phyloP scores from a whole-genome alignment of 2,888 invertebrate genomes.

The Perizoma flavofasciatum region DNA sequence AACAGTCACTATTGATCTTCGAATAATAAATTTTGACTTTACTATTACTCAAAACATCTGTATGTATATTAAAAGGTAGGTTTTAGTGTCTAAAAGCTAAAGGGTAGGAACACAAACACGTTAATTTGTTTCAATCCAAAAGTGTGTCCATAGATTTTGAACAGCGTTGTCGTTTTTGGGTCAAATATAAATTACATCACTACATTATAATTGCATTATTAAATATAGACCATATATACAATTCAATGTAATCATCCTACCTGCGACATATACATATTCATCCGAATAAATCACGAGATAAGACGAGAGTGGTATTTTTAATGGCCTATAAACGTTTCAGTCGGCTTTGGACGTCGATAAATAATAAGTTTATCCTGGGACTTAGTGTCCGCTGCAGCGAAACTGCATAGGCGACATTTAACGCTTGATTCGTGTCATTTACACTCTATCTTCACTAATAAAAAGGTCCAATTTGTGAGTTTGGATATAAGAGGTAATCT shows the following conservation, averaged over 20 bases:
- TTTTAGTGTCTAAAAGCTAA: too few relatives aligned
- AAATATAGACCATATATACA: conserved; percentile 15
- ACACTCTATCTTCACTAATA: too few relatives aligned
- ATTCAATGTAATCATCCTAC: conserved; percentile 13
- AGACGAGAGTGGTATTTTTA: conserved; percentile 50
- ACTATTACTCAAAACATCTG: too few relatives aligned
- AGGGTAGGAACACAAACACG: too few relatives aligned
- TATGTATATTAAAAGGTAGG: too few relatives aligned
- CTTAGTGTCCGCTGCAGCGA: conserved; percentile 23
- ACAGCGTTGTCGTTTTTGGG: too few relatives aligned
- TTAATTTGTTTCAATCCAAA: too few relatives aligned
- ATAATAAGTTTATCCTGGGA: conserved; percentile 66
- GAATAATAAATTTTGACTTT: too few relatives aligned
- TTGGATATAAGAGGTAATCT: too few relatives aligned
- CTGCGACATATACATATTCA: conserved; percentile 24
- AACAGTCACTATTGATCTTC: too few relatives aligned
- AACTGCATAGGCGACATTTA: not conserved
- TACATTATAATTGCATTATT: conserved; percentile 4
- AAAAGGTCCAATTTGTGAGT: too few relatives aligned
- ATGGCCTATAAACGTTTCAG: conserved; percentile 48
- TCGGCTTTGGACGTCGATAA: conserved; percentile 40
- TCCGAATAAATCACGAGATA: conserved; percentile 51
- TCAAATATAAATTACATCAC: not conserved
- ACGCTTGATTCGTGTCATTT: conserved; percentile 5
- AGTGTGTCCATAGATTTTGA: too few relatives aligned